Conservation (phyloP, 2,888 invertebrate genomes). For the Caenorhabditis sinica region DNA sequence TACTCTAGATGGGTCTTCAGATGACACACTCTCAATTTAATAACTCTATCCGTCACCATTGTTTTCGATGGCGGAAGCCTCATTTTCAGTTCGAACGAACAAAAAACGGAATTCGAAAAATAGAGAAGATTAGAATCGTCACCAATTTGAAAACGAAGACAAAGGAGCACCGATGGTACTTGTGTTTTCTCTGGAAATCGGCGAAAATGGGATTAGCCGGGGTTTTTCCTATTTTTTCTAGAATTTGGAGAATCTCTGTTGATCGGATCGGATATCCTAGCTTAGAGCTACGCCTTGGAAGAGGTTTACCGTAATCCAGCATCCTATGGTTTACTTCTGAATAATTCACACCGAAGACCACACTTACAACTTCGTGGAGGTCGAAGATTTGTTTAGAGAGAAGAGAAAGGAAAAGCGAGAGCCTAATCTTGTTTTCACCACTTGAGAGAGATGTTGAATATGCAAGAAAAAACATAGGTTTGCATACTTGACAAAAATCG, state of each 20-base stretch:
- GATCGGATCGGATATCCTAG: not conserved
- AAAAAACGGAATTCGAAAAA: not conserved
- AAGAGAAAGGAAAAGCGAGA: no score
- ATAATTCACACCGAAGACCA: slow-evolving; percentile 5
- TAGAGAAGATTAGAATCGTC: slow-evolving; percentile 25
- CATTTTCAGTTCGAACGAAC: not conserved
- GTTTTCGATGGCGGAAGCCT: slow-evolving; percentile 4
- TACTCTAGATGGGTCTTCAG: not conserved
- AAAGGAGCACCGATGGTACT: not conserved
- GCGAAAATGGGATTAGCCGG: slow-evolving; percentile 4
- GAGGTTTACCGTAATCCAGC: slow-evolving; percentile 5
- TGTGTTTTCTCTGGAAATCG: not conserved
- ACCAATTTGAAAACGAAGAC: slow-evolving; percentile 3
- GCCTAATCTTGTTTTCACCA: slow-evolving; percentile 1
- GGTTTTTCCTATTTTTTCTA: no score
- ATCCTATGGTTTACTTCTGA: not conserved
- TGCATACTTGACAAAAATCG: no score
- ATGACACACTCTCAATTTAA: not conserved
- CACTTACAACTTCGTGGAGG: not conserved
- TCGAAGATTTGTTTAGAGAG: slow-evolving; percentile 9
- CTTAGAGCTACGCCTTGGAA: not conserved
- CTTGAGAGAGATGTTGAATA: no score
- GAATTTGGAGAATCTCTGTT: no score
- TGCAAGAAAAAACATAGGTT: no score
- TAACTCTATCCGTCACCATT: not conserved